Percentiles rank a stretch among this genome's conserved stretches.
Evolutionary conservation across 2,888 invertebrate species (phyloP).

Genomic region (Neoascia interrupta): DNA sequence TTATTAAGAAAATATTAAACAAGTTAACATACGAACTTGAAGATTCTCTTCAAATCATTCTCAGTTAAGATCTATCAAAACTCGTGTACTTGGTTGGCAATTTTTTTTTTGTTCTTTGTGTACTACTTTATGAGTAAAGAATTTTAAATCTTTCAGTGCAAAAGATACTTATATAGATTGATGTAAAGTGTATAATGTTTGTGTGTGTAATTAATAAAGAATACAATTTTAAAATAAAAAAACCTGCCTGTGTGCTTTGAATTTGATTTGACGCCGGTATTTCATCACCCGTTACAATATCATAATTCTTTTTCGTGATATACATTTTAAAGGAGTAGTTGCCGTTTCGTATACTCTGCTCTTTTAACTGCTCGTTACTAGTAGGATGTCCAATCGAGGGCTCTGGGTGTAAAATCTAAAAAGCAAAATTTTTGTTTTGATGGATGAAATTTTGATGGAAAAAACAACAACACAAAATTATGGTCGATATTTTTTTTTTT

Average conservation of each 20-base stretch:
- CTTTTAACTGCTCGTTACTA: slow-evolving; percentile 73
- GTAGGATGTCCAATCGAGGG: slow-evolving; percentile 72
- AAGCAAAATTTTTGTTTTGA: slow-evolving; percentile 62
- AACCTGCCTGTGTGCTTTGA: slow-evolving; percentile 66
- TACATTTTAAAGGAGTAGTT: slow-evolving; percentile 70
- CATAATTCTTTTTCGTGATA: slow-evolving; percentile 72
- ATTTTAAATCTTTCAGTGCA: slow-evolving; percentile 21
- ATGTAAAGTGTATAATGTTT: slow-evolving; percentile 3
- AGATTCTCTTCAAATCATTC: too few relatives aligned
- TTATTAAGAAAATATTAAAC: too few relatives aligned
- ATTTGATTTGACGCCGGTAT: slow-evolving; percentile 57
- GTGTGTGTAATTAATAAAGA: slow-evolving; percentile 13
- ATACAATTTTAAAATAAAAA: slow-evolving; percentile 30
- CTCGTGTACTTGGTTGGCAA: too few relatives aligned
- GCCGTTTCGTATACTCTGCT: slow-evolving; percentile 71
- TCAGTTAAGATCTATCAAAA: too few relatives aligned
- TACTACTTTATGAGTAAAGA: not conserved
- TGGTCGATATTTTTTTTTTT: slow-evolving; percentile 6
- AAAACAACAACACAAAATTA: slow-evolving; percentile 28
- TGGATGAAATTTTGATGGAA: slow-evolving; percentile 55
- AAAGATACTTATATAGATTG: slow-evolving; percentile 4
- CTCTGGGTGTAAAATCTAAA: slow-evolving; percentile 73
- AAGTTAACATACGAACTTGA: too few relatives aligned
- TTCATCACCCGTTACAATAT: slow-evolving; percentile 59
- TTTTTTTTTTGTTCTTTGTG: too few relatives aligned